Evolutionary conservation across 1,140 invertebrate species (phyloP).

Genomic region (Bombus huntii): DNA sequence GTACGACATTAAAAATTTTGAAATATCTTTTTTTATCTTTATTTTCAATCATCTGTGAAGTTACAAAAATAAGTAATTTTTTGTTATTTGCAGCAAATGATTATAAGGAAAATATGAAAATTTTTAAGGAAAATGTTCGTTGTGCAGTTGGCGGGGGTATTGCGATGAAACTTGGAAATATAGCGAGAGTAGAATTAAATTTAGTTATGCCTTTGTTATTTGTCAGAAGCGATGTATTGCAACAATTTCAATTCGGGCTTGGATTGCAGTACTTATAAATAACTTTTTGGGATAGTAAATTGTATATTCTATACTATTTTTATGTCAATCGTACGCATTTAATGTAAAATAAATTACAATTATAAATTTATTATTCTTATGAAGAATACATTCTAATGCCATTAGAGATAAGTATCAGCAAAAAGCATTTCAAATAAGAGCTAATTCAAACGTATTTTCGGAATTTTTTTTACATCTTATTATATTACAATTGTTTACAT

Average conservation of each 20-base stretch:
- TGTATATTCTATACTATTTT: slow-evolving; percentile 48
- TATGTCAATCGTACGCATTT: slow-evolving; percentile 19
- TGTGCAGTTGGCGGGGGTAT: slow-evolving; percentile 89
- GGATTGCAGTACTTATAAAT: slow-evolving; percentile 80
- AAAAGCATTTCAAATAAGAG: slow-evolving; percentile 52
- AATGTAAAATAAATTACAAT: slow-evolving; percentile 48
- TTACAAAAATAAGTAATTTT: not conserved
- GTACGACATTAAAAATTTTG: slow-evolving; percentile 53
- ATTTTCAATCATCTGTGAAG: not conserved
- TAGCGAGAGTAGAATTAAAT: slow-evolving; percentile 93
- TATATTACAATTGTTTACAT: not conserved
- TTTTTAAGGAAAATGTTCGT: slow-evolving; percentile 82
- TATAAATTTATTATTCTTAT: slow-evolving; percentile 47
- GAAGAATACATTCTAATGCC: not conserved
- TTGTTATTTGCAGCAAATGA: slow-evolving; percentile 73
- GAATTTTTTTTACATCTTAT: not conserved
- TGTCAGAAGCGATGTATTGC: slow-evolving; percentile 73
- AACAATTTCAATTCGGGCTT: slow-evolving; percentile 80
- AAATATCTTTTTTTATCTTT: not conserved
- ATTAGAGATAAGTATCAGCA: not conserved
- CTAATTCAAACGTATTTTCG: not conserved
- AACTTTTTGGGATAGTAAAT: slow-evolving; percentile 44
- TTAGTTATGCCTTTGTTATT: slow-evolving; percentile 74
- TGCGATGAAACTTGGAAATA: slow-evolving; percentile 89
- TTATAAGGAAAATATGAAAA: slow-evolving; percentile 77